Evolutionary conservation across 2,113 vertebrate species (phyloP).

Genomic region (Megatriorchis doriae): DNA sequence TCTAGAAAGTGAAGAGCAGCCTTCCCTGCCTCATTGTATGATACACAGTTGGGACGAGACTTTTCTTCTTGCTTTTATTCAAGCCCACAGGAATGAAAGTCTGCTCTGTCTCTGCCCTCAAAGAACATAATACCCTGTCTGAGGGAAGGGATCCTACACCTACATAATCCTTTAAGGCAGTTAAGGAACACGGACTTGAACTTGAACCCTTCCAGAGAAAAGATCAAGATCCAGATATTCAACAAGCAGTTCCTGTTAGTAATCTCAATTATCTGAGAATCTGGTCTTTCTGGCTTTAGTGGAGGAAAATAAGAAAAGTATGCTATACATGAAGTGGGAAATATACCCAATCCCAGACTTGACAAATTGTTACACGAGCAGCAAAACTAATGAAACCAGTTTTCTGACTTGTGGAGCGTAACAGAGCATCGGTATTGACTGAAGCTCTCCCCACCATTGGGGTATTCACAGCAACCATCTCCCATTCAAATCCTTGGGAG

Average conservation of each 20-base stretch:
- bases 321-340: neutral
- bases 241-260: neutral
- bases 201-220: neutral
- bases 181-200: neutral
- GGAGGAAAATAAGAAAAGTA: neutral
- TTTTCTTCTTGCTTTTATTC: neutral
- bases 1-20: neutral
- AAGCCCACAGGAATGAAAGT: neutral
- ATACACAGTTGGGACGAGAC: neutral
- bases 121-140: neutral
- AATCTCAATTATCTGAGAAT: neutral
- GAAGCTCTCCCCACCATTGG: neutral
- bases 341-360: neutral
- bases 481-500: neutral
- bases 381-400: neutral
- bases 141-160: neutral
- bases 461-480: neutral
- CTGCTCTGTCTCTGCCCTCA: neutral
- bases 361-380: neutral
- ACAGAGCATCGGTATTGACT: neutral
- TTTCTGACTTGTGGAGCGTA: neutral
- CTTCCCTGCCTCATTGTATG: neutral
- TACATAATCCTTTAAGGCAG: neutral
- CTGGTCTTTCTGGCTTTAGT: neutral
- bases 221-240: neutral